Conservation (phyloP, 2,888 invertebrate species). For the Netelia melanura region DNA sequence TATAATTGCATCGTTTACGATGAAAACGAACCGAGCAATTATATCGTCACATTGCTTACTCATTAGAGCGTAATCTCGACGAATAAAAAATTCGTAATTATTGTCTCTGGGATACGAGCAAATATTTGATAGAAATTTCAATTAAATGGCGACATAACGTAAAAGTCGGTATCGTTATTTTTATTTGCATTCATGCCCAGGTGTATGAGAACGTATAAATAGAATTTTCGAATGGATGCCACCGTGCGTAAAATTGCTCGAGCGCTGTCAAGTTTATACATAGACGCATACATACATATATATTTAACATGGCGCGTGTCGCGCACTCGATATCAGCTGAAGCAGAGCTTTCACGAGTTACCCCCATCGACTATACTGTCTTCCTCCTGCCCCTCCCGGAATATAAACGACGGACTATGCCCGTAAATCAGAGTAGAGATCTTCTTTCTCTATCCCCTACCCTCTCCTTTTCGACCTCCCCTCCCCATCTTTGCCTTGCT, state of each 20-base stretch:
- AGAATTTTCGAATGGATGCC: slow-evolving; percentile 30
- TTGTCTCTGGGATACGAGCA: not conserved
- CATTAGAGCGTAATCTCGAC: not conserved
- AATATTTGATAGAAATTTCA: not conserved
- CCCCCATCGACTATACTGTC: slow-evolving; percentile 60
- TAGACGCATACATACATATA: slow-evolving; percentile 11
- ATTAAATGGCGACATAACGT: not conserved
- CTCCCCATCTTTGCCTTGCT: not conserved
- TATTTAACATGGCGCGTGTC: slow-evolving; percentile 58
- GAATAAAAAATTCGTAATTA: not conserved
- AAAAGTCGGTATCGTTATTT: not conserved
- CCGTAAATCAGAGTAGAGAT: slow-evolving; percentile 80
- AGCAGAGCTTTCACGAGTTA: slow-evolving; percentile 53
- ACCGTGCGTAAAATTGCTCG: slow-evolving; percentile 60
- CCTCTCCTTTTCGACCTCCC: not conserved
- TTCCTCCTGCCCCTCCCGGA: slow-evolving; percentile 48
- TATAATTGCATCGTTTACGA: no score
- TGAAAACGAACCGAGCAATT: not conserved
- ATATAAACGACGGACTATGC: slow-evolving; percentile 74
- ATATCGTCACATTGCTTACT: not conserved
- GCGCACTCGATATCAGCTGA: slow-evolving; percentile 64
- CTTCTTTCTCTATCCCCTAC: slow-evolving; percentile 20
- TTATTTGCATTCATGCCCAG: not conserved
- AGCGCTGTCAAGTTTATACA: slow-evolving; percentile 34
- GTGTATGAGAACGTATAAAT: not conserved